phyloP scores from a whole-genome alignment of 2,888 invertebrate species.

The Cantharis rustica region DNA sequence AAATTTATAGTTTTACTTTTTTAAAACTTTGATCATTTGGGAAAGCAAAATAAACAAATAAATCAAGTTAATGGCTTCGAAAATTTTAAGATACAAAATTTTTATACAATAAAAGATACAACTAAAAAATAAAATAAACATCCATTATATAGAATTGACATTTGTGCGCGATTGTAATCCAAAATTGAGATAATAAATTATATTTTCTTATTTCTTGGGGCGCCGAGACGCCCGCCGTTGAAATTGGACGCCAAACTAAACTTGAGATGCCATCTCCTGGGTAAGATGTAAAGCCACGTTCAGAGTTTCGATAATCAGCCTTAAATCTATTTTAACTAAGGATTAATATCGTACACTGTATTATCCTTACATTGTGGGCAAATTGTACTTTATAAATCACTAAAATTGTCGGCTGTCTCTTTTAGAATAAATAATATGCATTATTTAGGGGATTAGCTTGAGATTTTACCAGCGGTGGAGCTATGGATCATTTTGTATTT shows the following conservation, averaged over 20 bases:
- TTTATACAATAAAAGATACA: constrained; percentile 11
- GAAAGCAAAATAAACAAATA: constrained; percentile 23
- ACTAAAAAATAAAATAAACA: constrained; percentile 17
- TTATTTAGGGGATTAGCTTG: constrained; percentile 39
- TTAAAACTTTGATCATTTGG: not conserved
- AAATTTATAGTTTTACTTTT: not conserved
- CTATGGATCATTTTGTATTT: not conserved
- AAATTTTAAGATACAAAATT: not conserved
- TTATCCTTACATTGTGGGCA: constrained; percentile 27
- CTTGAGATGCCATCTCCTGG: constrained; percentile 41
- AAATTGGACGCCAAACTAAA: constrained; percentile 40
- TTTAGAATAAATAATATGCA: constrained; percentile 39
- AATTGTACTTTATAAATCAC: constrained; percentile 38
- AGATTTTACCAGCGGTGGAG: constrained; percentile 34
- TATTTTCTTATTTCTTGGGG: constrained; percentile 46
- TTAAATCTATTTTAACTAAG: constrained; percentile 12
- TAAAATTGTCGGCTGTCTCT: constrained; percentile 36
- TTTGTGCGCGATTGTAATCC: constrained; percentile 16
- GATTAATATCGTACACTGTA: constrained; percentile 20
- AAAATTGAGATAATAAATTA: constrained; percentile 44
- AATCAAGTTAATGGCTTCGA: constrained; percentile 19
- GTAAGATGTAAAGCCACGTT: constrained; percentile 34
- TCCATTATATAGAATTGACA: constrained; percentile 16
- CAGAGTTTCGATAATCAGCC: constrained; percentile 7
- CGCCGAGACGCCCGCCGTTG: constrained; percentile 44